phyloP scores from a whole-genome alignment of 2,113 vertebrate species.

The Benitochromis conjunctus region DNA sequence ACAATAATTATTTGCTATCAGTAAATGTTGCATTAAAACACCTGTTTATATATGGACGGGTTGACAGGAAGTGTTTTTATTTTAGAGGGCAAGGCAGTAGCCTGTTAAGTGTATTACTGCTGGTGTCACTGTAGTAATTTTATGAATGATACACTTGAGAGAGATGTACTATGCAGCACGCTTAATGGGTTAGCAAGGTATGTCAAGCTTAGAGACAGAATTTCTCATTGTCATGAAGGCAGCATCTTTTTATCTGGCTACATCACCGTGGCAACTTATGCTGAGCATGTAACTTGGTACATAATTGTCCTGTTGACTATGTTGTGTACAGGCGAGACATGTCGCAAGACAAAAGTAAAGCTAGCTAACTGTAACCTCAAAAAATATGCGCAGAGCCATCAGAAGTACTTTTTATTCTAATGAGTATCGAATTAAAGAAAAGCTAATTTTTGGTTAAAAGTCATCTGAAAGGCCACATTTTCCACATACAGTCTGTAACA shows the following conservation, averaged over 20 bases:
- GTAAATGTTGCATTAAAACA: neutral
- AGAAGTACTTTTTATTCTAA: neutral
- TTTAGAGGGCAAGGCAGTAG: neutral
- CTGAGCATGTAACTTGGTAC: neutral
- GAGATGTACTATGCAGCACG: neutral
- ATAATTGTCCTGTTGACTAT: neutral
- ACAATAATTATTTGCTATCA: neutral
- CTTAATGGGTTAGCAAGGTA: neutral
- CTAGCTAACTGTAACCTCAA: neutral
- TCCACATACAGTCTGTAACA: neutral
- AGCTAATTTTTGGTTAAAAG: neutral
- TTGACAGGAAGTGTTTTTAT: neutral
- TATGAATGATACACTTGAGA: neutral
- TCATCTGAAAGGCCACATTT: neutral
- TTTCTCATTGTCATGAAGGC: neutral
- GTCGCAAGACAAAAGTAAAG: neutral
- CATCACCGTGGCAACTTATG: neutral
- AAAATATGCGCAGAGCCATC: neutral
- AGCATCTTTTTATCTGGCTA: neutral
- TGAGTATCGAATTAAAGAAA: neutral
- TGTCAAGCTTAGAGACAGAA: neutral
- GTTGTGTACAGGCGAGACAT: neutral
- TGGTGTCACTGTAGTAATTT: neutral
- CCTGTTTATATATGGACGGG: neutral
- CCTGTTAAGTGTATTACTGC: neutral